These are phyloP conservation scores for Ophonus ardosiacus DNA, from an alignment of 2,888 invertebrate species.

Conservation along the genomic window DNA sequence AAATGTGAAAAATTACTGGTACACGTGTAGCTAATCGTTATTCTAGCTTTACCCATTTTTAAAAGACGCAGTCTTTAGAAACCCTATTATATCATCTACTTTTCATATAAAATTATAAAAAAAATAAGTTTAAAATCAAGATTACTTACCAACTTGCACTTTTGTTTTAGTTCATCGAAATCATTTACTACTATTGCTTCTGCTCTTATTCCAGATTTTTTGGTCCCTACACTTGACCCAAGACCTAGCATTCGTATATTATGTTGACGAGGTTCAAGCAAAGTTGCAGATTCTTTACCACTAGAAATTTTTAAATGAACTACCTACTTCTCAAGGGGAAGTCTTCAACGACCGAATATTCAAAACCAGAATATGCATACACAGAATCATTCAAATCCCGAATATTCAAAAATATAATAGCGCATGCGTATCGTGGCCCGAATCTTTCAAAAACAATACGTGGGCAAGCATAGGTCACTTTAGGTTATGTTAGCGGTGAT, in stretches of 20 bases:
- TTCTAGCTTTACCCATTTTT: too few species aligned
- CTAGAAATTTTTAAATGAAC: conserved; percentile 73
- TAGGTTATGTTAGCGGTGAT: too few species aligned
- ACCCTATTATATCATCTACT: neutral
- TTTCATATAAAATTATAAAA: neutral
- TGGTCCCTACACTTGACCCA: conserved; percentile 84
- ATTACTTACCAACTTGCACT: conserved; percentile 76
- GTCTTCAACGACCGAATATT: too few species aligned
- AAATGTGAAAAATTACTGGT: too few species aligned
- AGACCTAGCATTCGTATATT: conserved; percentile 83
- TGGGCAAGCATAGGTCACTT: too few species aligned
- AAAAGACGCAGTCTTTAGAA: neutral
- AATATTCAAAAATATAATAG: too few species aligned
- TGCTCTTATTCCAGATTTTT: conserved; percentile 84
- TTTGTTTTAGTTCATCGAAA: conserved; percentile 81
- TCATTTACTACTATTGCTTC: conserved; percentile 84
- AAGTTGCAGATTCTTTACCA: conserved; percentile 82
- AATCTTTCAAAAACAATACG: too few species aligned
- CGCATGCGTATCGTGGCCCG: too few species aligned
- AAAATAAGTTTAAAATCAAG: neutral
- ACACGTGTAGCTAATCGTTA: too few species aligned
- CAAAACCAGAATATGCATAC: too few species aligned
- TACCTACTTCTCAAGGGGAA: neutral
- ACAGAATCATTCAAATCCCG: too few species aligned
- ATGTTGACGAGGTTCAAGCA: conserved; percentile 82